Base-by-base conservation (phyloP, 1,140 invertebrate genomes). In the Bombus balteatus region DNA sequence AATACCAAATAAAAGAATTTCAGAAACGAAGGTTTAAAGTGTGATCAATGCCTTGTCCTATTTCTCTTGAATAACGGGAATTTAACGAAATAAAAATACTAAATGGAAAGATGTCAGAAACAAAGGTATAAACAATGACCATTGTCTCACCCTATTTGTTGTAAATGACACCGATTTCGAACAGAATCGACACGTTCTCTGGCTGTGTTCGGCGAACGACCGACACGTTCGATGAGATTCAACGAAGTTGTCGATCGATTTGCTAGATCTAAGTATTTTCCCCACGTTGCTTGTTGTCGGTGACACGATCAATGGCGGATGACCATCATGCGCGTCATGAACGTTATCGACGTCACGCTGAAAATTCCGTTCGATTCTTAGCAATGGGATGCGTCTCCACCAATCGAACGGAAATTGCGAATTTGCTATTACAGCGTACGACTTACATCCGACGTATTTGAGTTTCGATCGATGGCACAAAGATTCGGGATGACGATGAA, bases 161-260 rank as follows among this genome's bases (percentile, higher is more conserved):
- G 34, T 37, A 25, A 68, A 53, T 10, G 62, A 18, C 10, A 34
- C 15, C 1, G 53, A 41, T 57, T 34, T 74, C 25, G 37, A 53
- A 12, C 43, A 47, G 25, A 39, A 43, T 65, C 59, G 70, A 53
- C 77, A 65, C 47, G n/a, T 78, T 34, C n/a, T 84, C 9, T 78
- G 66, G 28, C 28, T 15, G 2, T 77, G 62, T 10, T 75, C 81
- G 12, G 25, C 8, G 15, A 43, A 59, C 18, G 41, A 47, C 2
- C 39, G 41, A 12, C 34, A n/a, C 0, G 1, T 25, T n/a, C 32
- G 65, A 43, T 59, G n/a, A 10, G 25, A 47, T 79, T 62, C 39
- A 10, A 37, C 2, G 10, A 71, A 3, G 22, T 66, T 53, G 37
- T 84, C 53, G 47, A 43, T 47, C 53, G 66, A 72, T 80, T 43